These are phyloP conservation scores for Baryphthengus martii DNA, from an alignment of 2,113 vertebrate species.

Conservation along the genomic window DNA sequence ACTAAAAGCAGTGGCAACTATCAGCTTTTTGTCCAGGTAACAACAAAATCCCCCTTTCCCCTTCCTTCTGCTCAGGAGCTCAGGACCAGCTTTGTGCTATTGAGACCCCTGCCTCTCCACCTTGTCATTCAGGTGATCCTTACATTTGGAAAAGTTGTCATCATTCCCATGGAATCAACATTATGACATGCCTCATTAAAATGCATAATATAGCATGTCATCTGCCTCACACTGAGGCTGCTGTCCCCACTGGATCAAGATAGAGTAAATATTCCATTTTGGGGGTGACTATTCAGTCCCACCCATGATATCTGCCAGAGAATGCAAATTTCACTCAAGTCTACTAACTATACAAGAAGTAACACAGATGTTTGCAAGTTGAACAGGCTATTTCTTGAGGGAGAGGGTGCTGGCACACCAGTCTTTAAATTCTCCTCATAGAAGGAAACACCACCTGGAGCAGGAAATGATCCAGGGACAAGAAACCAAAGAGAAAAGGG, in stretches of 20 bases:
- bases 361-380: slow-evolving; percentile 15
- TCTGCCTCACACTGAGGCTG: neutral
- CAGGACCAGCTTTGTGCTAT: neutral
- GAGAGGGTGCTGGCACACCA: slow-evolving; percentile 5
- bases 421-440: neutral
- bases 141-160: neutral
- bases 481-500: slow-evolving; percentile 22
- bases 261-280: neutral
- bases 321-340: neutral
- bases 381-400: neutral
- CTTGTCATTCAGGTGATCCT: neutral
- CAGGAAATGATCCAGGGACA: slow-evolving; percentile 33
- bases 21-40: neutral
- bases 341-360: neutral
- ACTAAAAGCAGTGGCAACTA: neutral
- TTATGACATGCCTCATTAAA: neutral
- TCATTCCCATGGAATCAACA: neutral
- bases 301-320: neutral
- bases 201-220: neutral
- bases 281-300: neutral
- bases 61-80: neutral
- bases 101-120: neutral
- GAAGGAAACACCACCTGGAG: slow-evolving; percentile 30
- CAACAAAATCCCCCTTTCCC: neutral
- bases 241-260: neutral